These are phyloP conservation scores for Bellardia pandia DNA, from an alignment of 2,888 invertebrate species.

Conservation along the genomic window DNA sequence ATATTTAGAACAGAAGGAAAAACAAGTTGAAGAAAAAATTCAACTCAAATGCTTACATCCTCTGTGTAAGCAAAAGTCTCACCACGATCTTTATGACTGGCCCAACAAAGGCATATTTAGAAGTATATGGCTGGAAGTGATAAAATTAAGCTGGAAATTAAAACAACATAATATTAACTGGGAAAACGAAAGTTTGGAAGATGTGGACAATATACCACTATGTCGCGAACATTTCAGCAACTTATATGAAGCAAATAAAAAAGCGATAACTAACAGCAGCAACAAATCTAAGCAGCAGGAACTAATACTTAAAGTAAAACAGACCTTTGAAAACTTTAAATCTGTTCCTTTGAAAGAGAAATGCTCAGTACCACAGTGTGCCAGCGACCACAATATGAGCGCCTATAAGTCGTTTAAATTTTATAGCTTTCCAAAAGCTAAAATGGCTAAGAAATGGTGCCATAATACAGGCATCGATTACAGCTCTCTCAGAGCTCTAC, in stretches of 20 bases:
- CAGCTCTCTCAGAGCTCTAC: not conserved
- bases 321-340: not conserved
- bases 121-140: slow-evolving; percentile 56
- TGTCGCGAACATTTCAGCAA: slow-evolving; percentile 55
- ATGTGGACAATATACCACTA: not conserved
- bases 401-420: slow-evolving; percentile 66
- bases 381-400: slow-evolving; percentile 29
- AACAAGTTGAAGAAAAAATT: not conserved
- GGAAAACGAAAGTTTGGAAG: too few species aligned
- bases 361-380: slow-evolving; percentile 54
- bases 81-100: slow-evolving; percentile 68
- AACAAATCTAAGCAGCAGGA: not conserved
- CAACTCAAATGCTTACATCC: slow-evolving; percentile 32
- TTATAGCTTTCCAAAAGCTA: slow-evolving; percentile 76
- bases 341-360: not conserved
- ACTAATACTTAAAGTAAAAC: not conserved
- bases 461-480: slow-evolving; percentile 69
- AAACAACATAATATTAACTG: not conserved
- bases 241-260: slow-evolving; percentile 49
- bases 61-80: slow-evolving; percentile 57
- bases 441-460: slow-evolving; percentile 77
- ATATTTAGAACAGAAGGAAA: slow-evolving; percentile 75
- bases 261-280: not conserved
- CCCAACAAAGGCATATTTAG: slow-evolving; percentile 72
- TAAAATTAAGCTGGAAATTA: not conserved